A percentile compares a stretch with the other conserved stretches of the same genome.
phyloP scores from a whole-genome alignment of 2,888 invertebrate genomes.

The Andrena flavipes region DNA sequence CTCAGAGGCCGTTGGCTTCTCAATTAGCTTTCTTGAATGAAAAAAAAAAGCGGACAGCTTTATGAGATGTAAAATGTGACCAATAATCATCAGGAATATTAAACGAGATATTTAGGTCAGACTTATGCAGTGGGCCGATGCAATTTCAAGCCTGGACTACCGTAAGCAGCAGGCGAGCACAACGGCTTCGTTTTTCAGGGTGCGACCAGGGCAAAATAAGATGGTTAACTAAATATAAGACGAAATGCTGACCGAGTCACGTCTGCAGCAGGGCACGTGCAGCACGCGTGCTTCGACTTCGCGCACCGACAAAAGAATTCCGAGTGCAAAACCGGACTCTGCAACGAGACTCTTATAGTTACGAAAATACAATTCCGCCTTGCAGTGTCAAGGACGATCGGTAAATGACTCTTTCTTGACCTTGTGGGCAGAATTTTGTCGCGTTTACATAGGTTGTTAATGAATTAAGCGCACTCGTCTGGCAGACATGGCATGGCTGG shows the following conservation, averaged over 20 bases:
- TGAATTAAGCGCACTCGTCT: not conserved
- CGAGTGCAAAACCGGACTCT: slow-evolving; percentile 53
- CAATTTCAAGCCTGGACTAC: slow-evolving; percentile 58
- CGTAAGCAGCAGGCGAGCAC: slow-evolving; percentile 36
- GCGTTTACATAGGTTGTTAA: not conserved
- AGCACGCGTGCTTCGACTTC: slow-evolving; percentile 80
- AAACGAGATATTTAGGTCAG: slow-evolving; percentile 67
- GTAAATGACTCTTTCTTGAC: not conserved
- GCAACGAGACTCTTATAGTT: slow-evolving; percentile 40
- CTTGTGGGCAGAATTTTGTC: not conserved
- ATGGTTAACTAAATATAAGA: slow-evolving; percentile 73
- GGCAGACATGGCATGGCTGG: not conserved
- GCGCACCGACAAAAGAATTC: slow-evolving; percentile 78
- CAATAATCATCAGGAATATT: slow-evolving; percentile 17
- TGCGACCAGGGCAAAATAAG: slow-evolving; percentile 69
- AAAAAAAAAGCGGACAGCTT: no score
- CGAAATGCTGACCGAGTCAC: slow-evolving; percentile 78
- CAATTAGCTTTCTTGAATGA: not conserved
- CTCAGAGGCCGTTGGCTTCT: not conserved
- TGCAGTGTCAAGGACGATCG: slow-evolving; percentile 71
- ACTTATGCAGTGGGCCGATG: slow-evolving; percentile 41
- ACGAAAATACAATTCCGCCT: slow-evolving; percentile 66
- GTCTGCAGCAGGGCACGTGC: slow-evolving; percentile 80
- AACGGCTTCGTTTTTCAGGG: slow-evolving; percentile 68
- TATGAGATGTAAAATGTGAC: not conserved